Percentiles rank a stretch among this genome's conserved stretches.
These are phyloP conservation scores for Perccottus glenii DNA, from an alignment of 2,113 vertebrate species.

Conservation along the genomic window DNA sequence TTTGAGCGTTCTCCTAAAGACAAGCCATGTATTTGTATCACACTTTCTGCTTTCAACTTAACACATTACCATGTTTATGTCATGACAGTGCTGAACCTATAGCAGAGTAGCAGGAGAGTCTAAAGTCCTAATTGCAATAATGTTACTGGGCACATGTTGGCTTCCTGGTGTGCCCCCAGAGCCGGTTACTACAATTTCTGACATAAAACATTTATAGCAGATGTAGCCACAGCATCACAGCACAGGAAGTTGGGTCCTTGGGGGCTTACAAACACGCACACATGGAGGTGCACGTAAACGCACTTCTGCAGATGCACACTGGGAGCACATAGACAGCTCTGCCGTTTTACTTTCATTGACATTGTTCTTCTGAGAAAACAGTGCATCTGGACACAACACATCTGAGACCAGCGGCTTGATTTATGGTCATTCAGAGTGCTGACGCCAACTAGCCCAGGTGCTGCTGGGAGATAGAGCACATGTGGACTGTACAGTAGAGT, in stretches of 20 bases:
- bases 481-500: constrained; percentile 10
- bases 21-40: no score
- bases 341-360: constrained; percentile 84
- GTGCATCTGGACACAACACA: constrained; percentile 49
- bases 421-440: constrained; percentile 55
- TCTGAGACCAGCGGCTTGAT: constrained; percentile 55
- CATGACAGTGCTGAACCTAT: no score
- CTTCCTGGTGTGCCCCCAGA: constrained; percentile 52
- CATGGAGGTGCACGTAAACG: constrained; percentile 2
- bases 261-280: constrained; percentile 36
- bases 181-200: constrained; percentile 82
- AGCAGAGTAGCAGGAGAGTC: no score
- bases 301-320: constrained; percentile 11
- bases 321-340: constrained; percentile 74
- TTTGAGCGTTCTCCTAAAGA: neutral
- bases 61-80: no score
- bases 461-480: constrained; percentile 60
- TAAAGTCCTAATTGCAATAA: no score
- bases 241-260: constrained; percentile 58
- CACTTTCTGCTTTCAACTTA: no score
- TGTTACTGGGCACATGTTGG: constrained; percentile 2
- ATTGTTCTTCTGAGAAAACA: constrained; percentile 52
- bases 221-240: constrained; percentile 86
- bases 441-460: constrained; percentile 58
- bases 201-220: constrained; percentile 91